A percentile compares a stretch with the other conserved stretches of the same genome.
Conservation (phyloP, 2,888 invertebrate species). For the Proisotoma minuta region DNA sequence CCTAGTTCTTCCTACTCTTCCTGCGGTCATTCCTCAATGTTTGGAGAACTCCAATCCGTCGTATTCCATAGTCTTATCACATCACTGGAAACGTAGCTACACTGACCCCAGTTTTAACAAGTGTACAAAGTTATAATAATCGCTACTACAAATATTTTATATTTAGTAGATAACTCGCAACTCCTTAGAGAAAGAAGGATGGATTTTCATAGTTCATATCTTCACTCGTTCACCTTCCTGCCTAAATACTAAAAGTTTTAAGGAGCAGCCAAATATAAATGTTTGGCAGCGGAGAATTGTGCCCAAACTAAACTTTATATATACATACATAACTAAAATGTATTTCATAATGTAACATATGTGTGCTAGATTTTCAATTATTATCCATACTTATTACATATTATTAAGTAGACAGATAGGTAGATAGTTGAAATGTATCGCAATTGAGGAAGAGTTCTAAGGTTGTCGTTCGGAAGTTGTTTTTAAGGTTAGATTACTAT, state of each 20-base stretch:
- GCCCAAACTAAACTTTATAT: no score
- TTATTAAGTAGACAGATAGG: background rate
- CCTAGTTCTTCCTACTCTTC: no score
- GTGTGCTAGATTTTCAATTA: conserved; percentile 20
- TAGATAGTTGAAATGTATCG: no score
- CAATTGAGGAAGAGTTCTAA: no score
- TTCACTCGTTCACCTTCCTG: conserved; percentile 9
- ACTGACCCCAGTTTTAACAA: background rate
- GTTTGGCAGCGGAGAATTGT: no score
- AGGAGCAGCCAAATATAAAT: no score
- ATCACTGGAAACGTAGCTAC: conserved; percentile 56
- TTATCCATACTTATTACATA: conserved; percentile 1
- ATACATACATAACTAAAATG: no score
- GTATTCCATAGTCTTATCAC: conserved; percentile 60
- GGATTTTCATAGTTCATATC: background rate
- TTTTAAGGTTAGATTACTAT: no score
- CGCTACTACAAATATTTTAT: background rate
- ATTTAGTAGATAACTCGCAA: background rate
- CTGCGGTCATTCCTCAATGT: conserved; percentile 64
- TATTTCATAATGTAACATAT: conserved; percentile 11
- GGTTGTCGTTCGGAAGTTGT: no score
- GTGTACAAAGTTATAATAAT: background rate
- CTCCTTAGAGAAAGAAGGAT: no score
- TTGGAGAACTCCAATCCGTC: conserved; percentile 60
- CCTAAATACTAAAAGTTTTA: no score